phyloP scores from a whole-genome alignment of 2,797 vertebrate species.

The Chelon auratus region DNA sequence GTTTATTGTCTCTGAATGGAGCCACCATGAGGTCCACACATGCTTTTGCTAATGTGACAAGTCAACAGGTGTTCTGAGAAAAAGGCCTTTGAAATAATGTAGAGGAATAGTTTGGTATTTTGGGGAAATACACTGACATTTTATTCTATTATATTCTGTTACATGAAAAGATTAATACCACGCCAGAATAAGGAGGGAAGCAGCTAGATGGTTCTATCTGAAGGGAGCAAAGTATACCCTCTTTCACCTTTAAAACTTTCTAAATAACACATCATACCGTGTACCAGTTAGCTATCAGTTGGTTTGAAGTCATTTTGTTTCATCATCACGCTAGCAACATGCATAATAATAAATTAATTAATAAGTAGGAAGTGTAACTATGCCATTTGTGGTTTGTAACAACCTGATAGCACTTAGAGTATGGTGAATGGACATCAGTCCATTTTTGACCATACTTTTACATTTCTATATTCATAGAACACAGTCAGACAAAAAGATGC shows the following conservation, averaged over 20 bases:
- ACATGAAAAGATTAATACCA: no score
- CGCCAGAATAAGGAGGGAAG: background rate
- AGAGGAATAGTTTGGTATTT: no score
- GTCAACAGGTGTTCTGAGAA: no score
- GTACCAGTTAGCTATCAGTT: background rate
- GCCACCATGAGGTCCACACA: no score
- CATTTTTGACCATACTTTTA: background rate
- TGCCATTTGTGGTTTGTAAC: background rate
- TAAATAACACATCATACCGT: background rate
- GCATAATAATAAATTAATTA: background rate
- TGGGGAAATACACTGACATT: no score
- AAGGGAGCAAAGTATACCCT: background rate
- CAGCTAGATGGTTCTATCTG: background rate
- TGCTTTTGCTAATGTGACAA: no score
- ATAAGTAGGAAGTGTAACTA: background rate
- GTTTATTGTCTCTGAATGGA: no score
- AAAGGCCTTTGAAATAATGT: no score
- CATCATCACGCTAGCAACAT: background rate
- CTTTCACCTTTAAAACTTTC: background rate
- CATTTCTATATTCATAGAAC: no score
- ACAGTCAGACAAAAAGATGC: no score
- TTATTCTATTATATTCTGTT: no score
- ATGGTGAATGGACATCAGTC: background rate
- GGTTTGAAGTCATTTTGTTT: background rate
- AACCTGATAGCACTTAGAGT: background rate